These are phyloP conservation scores for Anarrhichthys ocellatus DNA, from an alignment of 2,113 vertebrate species.

Conservation along the genomic window DNA sequence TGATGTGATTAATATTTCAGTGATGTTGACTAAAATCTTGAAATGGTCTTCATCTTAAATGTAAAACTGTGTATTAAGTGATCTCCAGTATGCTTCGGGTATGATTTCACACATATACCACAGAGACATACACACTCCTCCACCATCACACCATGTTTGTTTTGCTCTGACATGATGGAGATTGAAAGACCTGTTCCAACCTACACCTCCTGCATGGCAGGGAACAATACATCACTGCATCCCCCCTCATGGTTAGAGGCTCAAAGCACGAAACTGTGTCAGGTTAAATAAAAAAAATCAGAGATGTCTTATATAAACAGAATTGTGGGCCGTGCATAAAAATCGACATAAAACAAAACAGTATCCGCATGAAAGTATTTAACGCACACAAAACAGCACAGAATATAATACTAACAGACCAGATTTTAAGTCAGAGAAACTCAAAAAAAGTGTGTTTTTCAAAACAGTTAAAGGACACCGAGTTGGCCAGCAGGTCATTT, in stretches of 20 bases:
- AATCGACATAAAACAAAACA: neutral
- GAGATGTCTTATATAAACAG: neutral
- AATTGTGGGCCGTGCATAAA: neutral
- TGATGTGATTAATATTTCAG: neutral
- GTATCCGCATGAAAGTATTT: neutral
- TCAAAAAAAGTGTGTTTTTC: neutral
- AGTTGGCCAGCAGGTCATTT: slow-evolving; percentile 3
- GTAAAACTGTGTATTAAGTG: neutral
- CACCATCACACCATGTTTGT: slow-evolving; percentile 1
- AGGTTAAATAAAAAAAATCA: neutral
- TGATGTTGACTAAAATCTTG: neutral
- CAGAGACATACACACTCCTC: neutral
- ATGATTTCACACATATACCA: neutral
- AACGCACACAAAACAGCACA: neutral
- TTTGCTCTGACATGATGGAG: slow-evolving; percentile 33
- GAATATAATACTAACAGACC: neutral
- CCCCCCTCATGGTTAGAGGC: neutral
- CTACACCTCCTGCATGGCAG: slow-evolving; percentile 20
- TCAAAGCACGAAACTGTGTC: neutral
- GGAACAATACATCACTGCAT: slow-evolving; percentile 31
- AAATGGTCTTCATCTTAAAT: neutral
- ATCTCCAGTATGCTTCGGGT: neutral
- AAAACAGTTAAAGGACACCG: slow-evolving; percentile 1
- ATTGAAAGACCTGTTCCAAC: slow-evolving; percentile 39
- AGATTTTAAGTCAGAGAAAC: neutral